Percentiles rank a stretch among this genome's conserved stretches.
Conservation (phyloP, 2,797 vertebrate species). For the Geotria australis region DNA sequence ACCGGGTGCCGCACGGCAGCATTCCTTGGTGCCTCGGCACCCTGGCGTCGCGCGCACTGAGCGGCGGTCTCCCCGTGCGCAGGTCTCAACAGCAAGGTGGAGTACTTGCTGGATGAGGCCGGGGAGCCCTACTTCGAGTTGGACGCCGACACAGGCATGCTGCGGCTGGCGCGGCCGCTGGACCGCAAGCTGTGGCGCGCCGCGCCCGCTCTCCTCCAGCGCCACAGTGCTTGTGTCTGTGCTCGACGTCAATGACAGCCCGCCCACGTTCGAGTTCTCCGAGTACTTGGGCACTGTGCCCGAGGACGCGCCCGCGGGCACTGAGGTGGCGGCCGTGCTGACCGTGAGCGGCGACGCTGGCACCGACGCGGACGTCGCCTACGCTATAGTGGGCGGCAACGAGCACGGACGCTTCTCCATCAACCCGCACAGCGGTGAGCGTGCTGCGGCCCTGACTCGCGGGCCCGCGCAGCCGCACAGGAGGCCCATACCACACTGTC, state of each 20-base stretch:
- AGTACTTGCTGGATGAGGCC: slow-evolving; percentile 44
- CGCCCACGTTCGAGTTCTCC: slow-evolving; percentile 63
- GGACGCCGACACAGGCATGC: slow-evolving; percentile 42
- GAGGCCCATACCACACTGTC: not conserved
- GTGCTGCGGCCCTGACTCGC: not conserved
- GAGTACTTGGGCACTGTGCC: slow-evolving; percentile 56
- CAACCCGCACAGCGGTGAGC: slow-evolving; percentile 44
- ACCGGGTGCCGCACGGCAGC: too few relatives aligned
- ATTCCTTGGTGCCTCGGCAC: too few relatives aligned
- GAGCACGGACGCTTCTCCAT: slow-evolving; percentile 66
- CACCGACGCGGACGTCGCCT: slow-evolving; percentile 75
- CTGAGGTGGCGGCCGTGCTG: slow-evolving; percentile 41
- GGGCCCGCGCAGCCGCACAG: not conserved
- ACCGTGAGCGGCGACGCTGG: slow-evolving; percentile 88
- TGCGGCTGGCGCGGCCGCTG: slow-evolving; percentile 42
- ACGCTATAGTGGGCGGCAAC: slow-evolving; percentile 67
- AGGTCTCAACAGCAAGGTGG: slow-evolving; percentile 48
- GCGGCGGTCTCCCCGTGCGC: slow-evolving; percentile 2
- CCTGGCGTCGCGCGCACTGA: too few relatives aligned
- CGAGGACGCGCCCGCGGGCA: slow-evolving; percentile 42
- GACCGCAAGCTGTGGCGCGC: slow-evolving; percentile 54
- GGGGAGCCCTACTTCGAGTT: slow-evolving; percentile 5
- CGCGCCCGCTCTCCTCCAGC: slow-evolving; percentile 27
- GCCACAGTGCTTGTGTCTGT: slow-evolving; percentile 54
- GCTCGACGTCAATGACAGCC: slow-evolving; percentile 82